A percentile compares a stretch with the other conserved stretches of the same genome.
phyloP scores from a whole-genome alignment of 2,888 invertebrate genomes.

The Apotomis turbidana region DNA sequence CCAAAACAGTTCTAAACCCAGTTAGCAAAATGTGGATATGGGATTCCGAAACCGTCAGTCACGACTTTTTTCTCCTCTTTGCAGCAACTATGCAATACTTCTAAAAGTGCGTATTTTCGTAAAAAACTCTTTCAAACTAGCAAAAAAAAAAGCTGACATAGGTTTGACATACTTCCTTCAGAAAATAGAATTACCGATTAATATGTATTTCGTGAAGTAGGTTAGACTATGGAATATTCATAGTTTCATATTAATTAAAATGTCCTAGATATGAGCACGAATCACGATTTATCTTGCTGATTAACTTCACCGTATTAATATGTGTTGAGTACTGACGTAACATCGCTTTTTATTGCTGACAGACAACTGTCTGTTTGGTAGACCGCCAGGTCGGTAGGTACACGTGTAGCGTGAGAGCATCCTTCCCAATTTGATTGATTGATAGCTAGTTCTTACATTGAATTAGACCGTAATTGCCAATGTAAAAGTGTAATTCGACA shows the following conservation, averaged over 20 bases:
- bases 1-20: not conserved
- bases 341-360: conserved; percentile 31
- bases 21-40: not conserved
- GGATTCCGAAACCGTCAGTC: not conserved
- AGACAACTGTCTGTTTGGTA: conserved; percentile 31
- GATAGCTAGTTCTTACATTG: not conserved
- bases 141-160: too few species aligned
- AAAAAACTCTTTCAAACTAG: too few species aligned
- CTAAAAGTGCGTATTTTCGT: too few species aligned
- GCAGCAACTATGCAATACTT: not conserved
- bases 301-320: conserved; percentile 23
- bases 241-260: conserved; percentile 8
- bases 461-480: not conserved
- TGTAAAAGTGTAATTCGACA: not conserved
- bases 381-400: conserved; percentile 23
- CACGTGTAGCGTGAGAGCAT: not conserved
- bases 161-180: too few species aligned
- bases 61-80: not conserved
- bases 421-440: conserved; percentile 20
- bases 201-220: too few species aligned
- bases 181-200: too few species aligned
- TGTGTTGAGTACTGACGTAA: conserved; percentile 5
- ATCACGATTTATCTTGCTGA: conserved; percentile 21
- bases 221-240: not conserved
- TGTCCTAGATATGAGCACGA: conserved; percentile 2